These are phyloP conservation scores for Taphrorychus bicolor DNA, from an alignment of 2,888 invertebrate genomes.

Conservation along the genomic window DNA sequence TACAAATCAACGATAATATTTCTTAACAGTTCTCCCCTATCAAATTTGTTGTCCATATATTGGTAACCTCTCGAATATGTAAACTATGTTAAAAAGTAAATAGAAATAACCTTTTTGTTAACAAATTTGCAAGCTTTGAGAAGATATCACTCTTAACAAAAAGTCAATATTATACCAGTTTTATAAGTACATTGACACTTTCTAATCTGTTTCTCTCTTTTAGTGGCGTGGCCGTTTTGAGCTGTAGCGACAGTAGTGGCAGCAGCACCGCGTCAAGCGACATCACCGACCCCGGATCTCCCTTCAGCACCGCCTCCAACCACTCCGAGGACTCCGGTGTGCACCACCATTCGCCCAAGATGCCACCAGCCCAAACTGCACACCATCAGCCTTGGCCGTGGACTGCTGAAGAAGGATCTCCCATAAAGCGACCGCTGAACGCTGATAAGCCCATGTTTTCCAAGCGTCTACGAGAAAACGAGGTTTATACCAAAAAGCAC, in stretches of 20 bases:
- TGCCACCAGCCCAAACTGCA: conserved; percentile 55
- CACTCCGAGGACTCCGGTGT: conserved; percentile 58
- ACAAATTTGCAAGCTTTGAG: no score
- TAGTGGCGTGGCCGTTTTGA: conserved; percentile 85
- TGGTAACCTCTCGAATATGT: no score
- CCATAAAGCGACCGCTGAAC: conserved; percentile 44
- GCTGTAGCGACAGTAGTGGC: conserved; percentile 74
- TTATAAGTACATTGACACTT: no score
- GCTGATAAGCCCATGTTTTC: conserved; percentile 51
- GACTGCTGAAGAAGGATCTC: conserved; percentile 44
- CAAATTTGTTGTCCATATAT: no score
- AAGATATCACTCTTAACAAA: no score
- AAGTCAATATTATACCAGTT: no score
- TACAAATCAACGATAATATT: no score
- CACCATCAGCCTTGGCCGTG: conserved; percentile 53
- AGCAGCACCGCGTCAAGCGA: conserved; percentile 71
- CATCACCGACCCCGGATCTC: conserved; percentile 86
- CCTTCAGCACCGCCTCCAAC: conserved; percentile 74
- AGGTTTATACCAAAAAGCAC: conserved; percentile 46
- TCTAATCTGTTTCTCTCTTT: conserved; percentile 58
- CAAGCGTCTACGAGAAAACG: conserved; percentile 50
- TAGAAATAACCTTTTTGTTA: no score
- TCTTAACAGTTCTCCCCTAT: no score
- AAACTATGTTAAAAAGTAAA: no score
- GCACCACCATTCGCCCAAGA: conserved; percentile 45